Evolutionary conservation across 2,888 invertebrate genomes (phyloP), one percentile per base, ranked within the genome.

Genomic region (Sinotaia quadrata): DNA sequence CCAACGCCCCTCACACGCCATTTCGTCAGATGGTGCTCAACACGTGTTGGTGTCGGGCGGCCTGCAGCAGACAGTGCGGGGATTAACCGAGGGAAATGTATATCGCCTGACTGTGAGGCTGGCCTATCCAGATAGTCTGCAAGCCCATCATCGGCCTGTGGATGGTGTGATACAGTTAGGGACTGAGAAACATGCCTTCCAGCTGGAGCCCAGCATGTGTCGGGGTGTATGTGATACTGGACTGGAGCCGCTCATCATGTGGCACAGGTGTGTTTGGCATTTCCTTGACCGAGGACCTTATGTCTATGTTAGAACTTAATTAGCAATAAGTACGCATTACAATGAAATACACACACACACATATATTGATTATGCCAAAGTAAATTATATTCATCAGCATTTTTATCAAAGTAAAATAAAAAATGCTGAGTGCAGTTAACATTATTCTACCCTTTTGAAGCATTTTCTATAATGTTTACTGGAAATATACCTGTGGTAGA

Each of bases 201-300:
- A 56, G 27, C 49, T 72, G 54, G 69, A 72, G 27, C 72, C 72
- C n/a, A 49, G 62, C 24, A 41, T 54, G 34, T 72, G 72, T 41
- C 47, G 57, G 8, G 69, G 69, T 37, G 37, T 44, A 3, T 72
- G 72, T 62, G 63, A 60, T 54, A 37, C 61, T 10, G 69, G 52
- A 18, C 18, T 54, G 7, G 57, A 72, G 47, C 44, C 60, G 4
- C 36, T 56, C 24, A 69, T 72, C 31, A 27, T 72, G 21, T 72
- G 72, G 72, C 51, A 72, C 56, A 58, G 49, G 52, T 61, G 5
- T 21, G n/a, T n/a, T n/a, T n/a, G n/a, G n/a, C n/a, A n/a, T n/a
- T n/a, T n/a, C n/a, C n/a, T n/a, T n/a, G n/a, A n/a, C n/a, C n/a
- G n/a, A n/a, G n/a, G n/a, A n/a, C n/a, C n/a, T n/a, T n/a, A n/a